Evolutionary conservation across 1,140 invertebrate genomes (phyloP), one percentile per base, ranked within the genome.

Genomic region (Zaprionus ghesquierei): DNA sequence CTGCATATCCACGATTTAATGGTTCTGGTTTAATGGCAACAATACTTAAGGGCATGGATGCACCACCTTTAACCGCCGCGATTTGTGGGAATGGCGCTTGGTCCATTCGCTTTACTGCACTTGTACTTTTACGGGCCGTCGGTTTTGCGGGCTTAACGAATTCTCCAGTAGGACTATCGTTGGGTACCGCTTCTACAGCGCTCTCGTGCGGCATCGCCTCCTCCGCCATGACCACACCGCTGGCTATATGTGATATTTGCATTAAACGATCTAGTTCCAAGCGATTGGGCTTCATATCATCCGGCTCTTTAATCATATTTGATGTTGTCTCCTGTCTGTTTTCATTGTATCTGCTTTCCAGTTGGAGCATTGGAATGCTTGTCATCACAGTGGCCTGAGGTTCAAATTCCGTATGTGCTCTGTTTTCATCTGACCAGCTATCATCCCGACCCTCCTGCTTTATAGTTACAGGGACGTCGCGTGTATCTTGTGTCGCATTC

Each of bases 281-380:
- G 22, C 81, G 86, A 71, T 85, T 91, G 1, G 90, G 90, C 20
- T 91, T 91, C 1, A 91, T 69, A 74, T 91, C 90, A 31, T 75
- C 62, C n/a, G 56, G 18, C n/a, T 72, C 76, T 18, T 18, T 31
- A 15, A 2, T 15, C n/a, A 41, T 41, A n/a, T 23, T 20, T 46
- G 27, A 2, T 2, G 31, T 1, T 8, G 18, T 15, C 10, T 46
- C 44, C 6, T 44, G 29, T 9, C 49, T 44, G 4, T 35, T 8
- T 15, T 66, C 81, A 15, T 18, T 46, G 23, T 49, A 89, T 20
- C 15, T 75, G 50, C 69, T 70, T 15, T 78, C 77, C 6, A 91
- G 69, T 41, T 91, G 89, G 0, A 79, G 54, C 54, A 91, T 81
- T 5, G 90, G 90, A 65, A 91, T 91, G 6, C 80, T 85, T 0